Conservation (phyloP, 2,888 invertebrate genomes). For the Lapara coniferarum region DNA sequence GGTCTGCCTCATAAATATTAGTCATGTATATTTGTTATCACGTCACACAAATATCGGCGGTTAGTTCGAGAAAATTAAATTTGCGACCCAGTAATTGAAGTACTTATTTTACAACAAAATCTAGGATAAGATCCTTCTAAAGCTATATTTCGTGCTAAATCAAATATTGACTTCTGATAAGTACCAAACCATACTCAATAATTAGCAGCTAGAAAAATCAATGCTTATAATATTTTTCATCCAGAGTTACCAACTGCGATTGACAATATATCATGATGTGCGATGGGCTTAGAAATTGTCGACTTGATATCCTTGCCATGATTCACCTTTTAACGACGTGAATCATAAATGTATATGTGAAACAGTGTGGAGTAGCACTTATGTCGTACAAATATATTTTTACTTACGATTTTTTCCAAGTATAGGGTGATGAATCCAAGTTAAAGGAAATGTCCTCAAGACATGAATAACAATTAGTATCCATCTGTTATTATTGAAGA, state of each 20-base stretch:
- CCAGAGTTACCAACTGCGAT: too few species aligned
- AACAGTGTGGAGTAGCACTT: not conserved
- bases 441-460: too few species aligned
- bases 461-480: not conserved
- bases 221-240: not conserved
- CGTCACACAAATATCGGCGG: too few species aligned
- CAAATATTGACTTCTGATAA: too few species aligned
- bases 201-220: not conserved
- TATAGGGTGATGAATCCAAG: not conserved
- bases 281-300: not conserved
- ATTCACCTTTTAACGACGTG: slow-evolving; percentile 5
- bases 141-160: too few species aligned
- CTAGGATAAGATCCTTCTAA: too few species aligned
- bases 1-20: not conserved
- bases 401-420: not conserved
- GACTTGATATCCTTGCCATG: slow-evolving; percentile 4
- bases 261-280: not conserved
- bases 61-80: too few species aligned
- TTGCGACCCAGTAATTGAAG: too few species aligned
- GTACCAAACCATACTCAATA: too few species aligned
- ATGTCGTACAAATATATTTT: not conserved
- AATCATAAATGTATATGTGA: slow-evolving; percentile 1
- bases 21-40: too few species aligned
- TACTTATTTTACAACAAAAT: too few species aligned
- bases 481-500: too few species aligned